These are phyloP conservation scores for Stichodactyla helianthus DNA, from an alignment of 64 coral and sea anemone genomes.

Conservation along the genomic window DNA sequence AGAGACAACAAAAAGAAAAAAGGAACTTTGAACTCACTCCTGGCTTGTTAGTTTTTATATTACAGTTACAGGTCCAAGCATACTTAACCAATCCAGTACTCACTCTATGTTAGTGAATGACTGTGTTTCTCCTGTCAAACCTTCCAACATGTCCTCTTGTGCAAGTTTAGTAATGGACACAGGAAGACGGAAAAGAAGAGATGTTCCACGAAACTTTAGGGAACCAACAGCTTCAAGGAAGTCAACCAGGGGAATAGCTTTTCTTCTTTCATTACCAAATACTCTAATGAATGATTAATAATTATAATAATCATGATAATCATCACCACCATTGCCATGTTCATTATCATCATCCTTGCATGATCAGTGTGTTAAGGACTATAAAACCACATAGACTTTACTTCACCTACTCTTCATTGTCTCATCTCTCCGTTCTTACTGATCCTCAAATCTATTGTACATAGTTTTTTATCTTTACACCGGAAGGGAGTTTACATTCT, in stretches of 20 bases:
- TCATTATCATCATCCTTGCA: no score
- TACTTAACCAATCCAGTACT: background rate
- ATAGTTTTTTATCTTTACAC: no score
- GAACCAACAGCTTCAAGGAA: conserved; percentile 69
- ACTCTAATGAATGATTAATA: background rate
- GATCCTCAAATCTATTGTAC: no score
- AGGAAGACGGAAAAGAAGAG: conserved; percentile 57
- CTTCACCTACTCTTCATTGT: no score
- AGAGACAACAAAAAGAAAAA: background rate
- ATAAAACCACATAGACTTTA: no score
- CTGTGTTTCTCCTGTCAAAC: background rate
- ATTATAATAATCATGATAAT: no score
- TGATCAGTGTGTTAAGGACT: no score
- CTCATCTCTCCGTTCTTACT: no score
- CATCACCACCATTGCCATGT: no score
- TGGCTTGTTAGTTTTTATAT: no score
- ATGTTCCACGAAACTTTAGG: conserved; percentile 70
- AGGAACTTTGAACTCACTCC: background rate
- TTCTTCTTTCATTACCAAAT: conserved; percentile 25
- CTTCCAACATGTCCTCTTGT: conserved; percentile 30
- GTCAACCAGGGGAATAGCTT: conserved; percentile 28
- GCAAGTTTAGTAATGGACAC: conserved; percentile 36
- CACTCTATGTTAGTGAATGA: background rate
- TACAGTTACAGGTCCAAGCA: no score
- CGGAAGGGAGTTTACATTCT: no score